Evolutionary conservation across 2,888 invertebrate genomes (phyloP).

Genomic region (Herminia tarsipennalis): DNA sequence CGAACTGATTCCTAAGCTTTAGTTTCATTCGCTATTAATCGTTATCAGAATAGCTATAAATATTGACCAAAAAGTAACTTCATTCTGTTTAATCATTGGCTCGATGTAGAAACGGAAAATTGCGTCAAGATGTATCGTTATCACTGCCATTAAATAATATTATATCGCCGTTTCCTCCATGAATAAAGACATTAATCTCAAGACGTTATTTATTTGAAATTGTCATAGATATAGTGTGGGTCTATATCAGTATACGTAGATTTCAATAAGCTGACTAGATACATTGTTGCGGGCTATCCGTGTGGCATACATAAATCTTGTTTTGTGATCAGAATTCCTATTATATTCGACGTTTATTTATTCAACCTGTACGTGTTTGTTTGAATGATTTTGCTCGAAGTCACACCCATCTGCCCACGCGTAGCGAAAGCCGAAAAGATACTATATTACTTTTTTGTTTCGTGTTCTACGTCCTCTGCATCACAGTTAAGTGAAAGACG

Average conservation of each 20-base stretch:
- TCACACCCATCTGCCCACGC: conserved; percentile 61
- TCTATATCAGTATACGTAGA: conserved; percentile 31
- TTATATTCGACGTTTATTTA: conserved; percentile 54
- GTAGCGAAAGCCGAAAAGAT: conserved; percentile 55
- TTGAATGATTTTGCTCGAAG: conserved; percentile 64
- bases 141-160: conserved; percentile 16
- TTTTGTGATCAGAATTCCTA: conserved; percentile 32
- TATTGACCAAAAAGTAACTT: neutral
- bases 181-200: conserved; percentile 27
- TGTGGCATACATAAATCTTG: conserved; percentile 39
- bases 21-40: no score
- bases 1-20: no score
- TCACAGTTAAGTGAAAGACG: conserved; percentile 24
- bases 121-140: conserved; percentile 7
- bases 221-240: conserved; percentile 19
- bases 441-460: conserved; percentile 55
- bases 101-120: conserved; percentile 8
- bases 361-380: conserved; percentile 77
- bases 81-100: neutral
- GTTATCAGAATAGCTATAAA: conserved; percentile 1
- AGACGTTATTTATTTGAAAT: conserved; percentile 22
- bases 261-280: conserved; percentile 33
- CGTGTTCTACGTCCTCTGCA: conserved; percentile 47
- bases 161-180: conserved; percentile 21
- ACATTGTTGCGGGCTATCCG: conserved; percentile 28